Base-by-base conservation (phyloP, 2,888 invertebrate genomes). In the Leistus spinibarbis region DNA sequence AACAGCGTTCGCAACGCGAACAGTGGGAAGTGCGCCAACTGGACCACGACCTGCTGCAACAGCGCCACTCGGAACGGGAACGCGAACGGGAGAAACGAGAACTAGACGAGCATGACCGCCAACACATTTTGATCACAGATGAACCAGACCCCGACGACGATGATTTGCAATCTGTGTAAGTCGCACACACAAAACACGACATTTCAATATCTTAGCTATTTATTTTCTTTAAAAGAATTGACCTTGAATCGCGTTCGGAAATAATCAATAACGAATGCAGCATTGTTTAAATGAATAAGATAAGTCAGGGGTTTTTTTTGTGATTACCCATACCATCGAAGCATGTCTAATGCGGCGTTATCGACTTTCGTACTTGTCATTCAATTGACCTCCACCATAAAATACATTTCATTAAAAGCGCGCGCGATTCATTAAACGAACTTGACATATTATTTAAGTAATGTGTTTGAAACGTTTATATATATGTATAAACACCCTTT, bases 31-130 rank as follows among this genome's bases (percentile, higher is more conserved):
- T 89, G 75, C 84, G 89, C 67, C 86, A 89, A 80, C 82, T 90
- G 77, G 90, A 90, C 81, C 87, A 89, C 82, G 89, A 90, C 77
- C 85, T 90, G 27, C 85, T 90, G 19, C 89, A 90, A 77, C 90
- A 90, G 82, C 85, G 90, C 69, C 90, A 90, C 64, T 89, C 89
- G 54, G 90, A 90, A 81, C 80, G 85, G 77, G 89, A 90, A 22
- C 87, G 89, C 69, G 89, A 89, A 79, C 83, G 89, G 81, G 89
- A 90, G 84, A 88, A 88, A 80, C 83, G 88, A 17, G 88, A 90
- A 85, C 86, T 88, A 80, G 87, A 87, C 0, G 74, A 62, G 19
- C 40, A 40, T 40, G 53, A 68, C 13, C 69, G 69, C 56, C 56
- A 65, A 72, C 84, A n/a, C 70, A 54, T 57, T 13, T 23, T 56